Evolutionary conservation across 2,888 invertebrate genomes (phyloP).

Genomic region (Lasioglossum lativentre): DNA sequence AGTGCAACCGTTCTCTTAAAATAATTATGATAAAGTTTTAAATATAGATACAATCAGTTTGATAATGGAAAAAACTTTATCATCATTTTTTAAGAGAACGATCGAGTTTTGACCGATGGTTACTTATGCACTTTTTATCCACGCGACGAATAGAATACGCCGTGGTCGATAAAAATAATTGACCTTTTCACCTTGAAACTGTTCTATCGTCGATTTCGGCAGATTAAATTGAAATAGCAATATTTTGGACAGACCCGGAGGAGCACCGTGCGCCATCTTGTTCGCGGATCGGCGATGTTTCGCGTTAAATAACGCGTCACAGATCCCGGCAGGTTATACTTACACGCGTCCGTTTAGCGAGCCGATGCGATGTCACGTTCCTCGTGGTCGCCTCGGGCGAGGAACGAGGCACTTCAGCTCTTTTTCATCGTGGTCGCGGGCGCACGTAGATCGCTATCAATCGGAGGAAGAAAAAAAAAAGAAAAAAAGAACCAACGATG

Average conservation of each 20-base stretch:
- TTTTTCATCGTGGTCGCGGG: slow-evolving; percentile 1
- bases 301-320: slow-evolving; percentile 47
- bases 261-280: background rate
- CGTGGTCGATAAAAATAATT: too few relatives aligned
- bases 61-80: too few relatives aligned
- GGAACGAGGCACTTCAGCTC: background rate
- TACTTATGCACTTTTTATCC: too few relatives aligned
- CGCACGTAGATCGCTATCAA: background rate
- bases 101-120: too few relatives aligned
- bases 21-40: background rate
- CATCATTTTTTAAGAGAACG: too few relatives aligned
- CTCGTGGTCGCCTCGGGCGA: slow-evolving; percentile 16
- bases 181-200: too few relatives aligned
- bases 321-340: slow-evolving; percentile 53
- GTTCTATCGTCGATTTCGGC: too few relatives aligned
- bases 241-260: background rate
- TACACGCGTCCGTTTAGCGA: slow-evolving; percentile 22
- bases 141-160: too few relatives aligned
- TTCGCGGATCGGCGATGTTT: slow-evolving; percentile 30
- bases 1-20: background rate
- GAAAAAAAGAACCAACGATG: too few relatives aligned
- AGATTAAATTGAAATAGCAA: background rate
- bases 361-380: slow-evolving; percentile 7
- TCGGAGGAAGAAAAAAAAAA: background rate
- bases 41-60: too few relatives aligned